Conservation (phyloP, 2,113 vertebrate genomes). For the Alligator sinensis region DNA sequence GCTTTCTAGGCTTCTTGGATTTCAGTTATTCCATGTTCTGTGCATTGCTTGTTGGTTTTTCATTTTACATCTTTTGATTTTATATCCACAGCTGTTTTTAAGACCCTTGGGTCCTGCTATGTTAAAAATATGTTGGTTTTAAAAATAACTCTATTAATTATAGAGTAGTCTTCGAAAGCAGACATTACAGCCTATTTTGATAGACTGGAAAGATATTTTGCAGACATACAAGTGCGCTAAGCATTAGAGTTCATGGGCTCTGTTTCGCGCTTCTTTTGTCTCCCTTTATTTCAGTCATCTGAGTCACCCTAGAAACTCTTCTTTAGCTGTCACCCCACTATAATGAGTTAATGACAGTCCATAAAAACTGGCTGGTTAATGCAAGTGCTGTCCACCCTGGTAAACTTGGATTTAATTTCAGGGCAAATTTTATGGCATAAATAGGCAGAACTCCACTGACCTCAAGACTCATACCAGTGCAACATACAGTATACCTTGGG, state of each 20-base stretch:
- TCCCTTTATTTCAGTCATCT: background rate
- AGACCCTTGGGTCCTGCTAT: background rate
- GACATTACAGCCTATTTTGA: background rate
- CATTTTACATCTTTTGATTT: background rate
- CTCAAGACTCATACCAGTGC: background rate
- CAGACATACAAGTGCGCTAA: background rate
- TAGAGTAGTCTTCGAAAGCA: slow-evolving; percentile 34
- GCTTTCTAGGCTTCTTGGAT: slow-evolving; percentile 34
- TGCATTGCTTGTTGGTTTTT: slow-evolving; percentile 6
- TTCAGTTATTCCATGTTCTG: slow-evolving; percentile 10
- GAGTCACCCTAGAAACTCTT: background rate
- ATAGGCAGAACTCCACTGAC: background rate
- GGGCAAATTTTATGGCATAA: background rate
- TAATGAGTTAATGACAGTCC: background rate
- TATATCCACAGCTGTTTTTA: background rate
- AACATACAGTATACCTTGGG: background rate
- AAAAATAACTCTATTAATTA: slow-evolving; percentile 56
- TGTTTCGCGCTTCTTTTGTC: too few relatives aligned
- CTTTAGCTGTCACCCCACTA: background rate
- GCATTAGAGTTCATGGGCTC: background rate
- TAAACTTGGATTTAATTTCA: background rate
- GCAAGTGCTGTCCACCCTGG: background rate
- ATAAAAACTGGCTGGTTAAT: background rate
- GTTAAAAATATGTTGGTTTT: background rate
- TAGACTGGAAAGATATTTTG: background rate